Evolutionary conservation across 2,888 invertebrate genomes (phyloP).

Genomic region (Mystacides longicornis): DNA sequence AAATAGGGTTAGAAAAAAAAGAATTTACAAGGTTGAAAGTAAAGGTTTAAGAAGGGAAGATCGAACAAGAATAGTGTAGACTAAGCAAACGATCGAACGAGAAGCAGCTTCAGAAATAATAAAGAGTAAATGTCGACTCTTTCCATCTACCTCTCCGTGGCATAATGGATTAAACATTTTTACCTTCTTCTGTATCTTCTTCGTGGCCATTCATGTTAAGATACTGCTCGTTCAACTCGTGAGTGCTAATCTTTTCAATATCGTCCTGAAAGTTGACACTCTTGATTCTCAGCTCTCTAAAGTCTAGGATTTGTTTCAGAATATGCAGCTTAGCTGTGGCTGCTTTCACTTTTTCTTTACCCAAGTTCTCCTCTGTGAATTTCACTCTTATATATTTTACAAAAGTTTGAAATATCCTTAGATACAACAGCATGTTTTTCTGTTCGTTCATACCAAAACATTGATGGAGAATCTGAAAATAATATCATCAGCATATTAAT

Average conservation of each 20-base stretch:
- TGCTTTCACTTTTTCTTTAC: slow-evolving; percentile 4
- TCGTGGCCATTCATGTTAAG: slow-evolving; percentile 31
- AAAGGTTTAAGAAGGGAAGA: too few relatives aligned
- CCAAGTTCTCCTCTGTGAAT: slow-evolving; percentile 39
- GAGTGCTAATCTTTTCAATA: slow-evolving; percentile 36
- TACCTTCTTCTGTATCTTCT: background rate
- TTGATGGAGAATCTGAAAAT: slow-evolving; percentile 30
- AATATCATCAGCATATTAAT: too few relatives aligned
- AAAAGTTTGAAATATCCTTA: slow-evolving; percentile 66
- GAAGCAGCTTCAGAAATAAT: background rate
- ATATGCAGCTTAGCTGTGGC: slow-evolving; percentile 26
- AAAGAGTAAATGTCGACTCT: too few relatives aligned
- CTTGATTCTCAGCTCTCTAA: slow-evolving; percentile 34
- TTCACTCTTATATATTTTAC: slow-evolving; percentile 44
- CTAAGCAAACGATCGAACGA: too few relatives aligned
- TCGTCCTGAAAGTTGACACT: slow-evolving; percentile 32
- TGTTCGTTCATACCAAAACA: slow-evolving; percentile 42
- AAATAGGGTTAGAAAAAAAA: too few relatives aligned
- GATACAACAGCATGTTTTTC: slow-evolving; percentile 51
- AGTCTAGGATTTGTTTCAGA: slow-evolving; percentile 37
- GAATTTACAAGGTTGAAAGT: too few relatives aligned
- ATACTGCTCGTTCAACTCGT: slow-evolving; percentile 50
- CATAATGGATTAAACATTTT: background rate
- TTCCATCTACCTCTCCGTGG: background rate
- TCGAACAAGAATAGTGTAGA: too few relatives aligned